Conservation (phyloP, 1,140 invertebrate species). For the Bombus huntii region DNA sequence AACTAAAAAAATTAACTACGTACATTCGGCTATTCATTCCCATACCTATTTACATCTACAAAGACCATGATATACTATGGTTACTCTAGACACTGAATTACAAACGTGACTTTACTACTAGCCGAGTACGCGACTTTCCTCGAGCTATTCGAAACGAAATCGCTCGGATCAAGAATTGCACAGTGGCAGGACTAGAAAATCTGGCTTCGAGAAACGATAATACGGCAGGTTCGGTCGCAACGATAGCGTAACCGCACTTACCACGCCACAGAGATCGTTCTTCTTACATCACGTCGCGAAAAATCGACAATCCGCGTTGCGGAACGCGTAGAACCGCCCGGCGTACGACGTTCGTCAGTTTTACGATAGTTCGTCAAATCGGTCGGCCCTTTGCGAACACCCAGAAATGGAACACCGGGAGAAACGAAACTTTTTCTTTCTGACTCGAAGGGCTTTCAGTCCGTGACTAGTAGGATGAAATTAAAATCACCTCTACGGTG, state of each 20-base stretch:
- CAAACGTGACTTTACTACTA: neutral
- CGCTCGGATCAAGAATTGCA: neutral
- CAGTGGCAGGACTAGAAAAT: neutral
- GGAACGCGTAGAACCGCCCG: conserved; percentile 6
- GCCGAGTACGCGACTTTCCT: conserved; percentile 32
- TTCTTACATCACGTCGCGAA: conserved; percentile 50
- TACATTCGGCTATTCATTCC: too few relatives aligned
- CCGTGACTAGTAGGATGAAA: neutral
- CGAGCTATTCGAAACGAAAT: conserved; percentile 16
- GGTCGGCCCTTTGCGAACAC: neutral
- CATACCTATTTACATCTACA: neutral
- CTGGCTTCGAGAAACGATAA: conserved; percentile 21
- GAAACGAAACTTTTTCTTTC: neutral
- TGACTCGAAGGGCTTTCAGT: too few relatives aligned
- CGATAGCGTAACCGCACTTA: conserved; percentile 49
- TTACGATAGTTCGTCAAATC: conserved; percentile 13
- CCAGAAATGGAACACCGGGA: neutral
- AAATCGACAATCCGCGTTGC: conserved; percentile 33
- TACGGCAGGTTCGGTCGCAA: conserved; percentile 3
- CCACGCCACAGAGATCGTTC: conserved; percentile 6
- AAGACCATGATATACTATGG: too few relatives aligned
- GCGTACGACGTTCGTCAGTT: neutral
- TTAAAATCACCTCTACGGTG: neutral
- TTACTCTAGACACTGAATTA: neutral
- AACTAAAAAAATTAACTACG: too few relatives aligned